Conservation (phyloP, 2,888 invertebrate genomes). For the Hypomecis punctinalis region DNA sequence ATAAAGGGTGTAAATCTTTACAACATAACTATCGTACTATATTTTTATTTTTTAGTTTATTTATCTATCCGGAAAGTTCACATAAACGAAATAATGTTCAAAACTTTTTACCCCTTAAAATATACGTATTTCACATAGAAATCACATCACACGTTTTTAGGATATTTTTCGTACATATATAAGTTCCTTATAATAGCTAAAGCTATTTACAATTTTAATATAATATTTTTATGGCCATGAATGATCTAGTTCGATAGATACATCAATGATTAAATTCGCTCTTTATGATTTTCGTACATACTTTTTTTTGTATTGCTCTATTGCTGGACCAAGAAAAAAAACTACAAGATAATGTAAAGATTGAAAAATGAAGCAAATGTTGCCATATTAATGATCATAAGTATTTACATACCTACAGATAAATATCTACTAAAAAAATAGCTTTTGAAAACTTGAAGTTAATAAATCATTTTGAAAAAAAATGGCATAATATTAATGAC, state of each 20-base stretch:
- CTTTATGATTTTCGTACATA: slow-evolving; percentile 26
- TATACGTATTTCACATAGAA: slow-evolving; percentile 18
- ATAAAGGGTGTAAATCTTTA: too few species aligned
- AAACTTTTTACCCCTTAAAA: slow-evolving; percentile 30
- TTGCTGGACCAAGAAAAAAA: not conserved
- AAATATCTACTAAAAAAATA: too few species aligned
- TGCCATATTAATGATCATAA: too few species aligned
- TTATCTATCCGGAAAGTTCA: slow-evolving; percentile 24
- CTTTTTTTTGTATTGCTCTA: not conserved
- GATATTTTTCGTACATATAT: slow-evolving; percentile 22
- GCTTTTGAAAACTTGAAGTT: too few species aligned
- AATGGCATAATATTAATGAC: too few species aligned
- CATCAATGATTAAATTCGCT: slow-evolving; percentile 43
- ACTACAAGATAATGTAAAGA: not conserved
- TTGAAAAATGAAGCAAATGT: too few species aligned
- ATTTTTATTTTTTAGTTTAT: not conserved
- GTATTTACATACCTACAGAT: too few species aligned
- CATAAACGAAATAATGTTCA: slow-evolving; percentile 10
- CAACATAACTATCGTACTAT: not conserved
- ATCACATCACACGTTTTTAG: slow-evolving; percentile 30
- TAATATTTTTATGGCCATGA: slow-evolving; percentile 36
- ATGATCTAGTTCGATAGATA: slow-evolving; percentile 22
- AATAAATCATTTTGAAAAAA: too few species aligned
- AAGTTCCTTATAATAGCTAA: slow-evolving; percentile 30
- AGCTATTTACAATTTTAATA: slow-evolving; percentile 38